Conservation (phyloP, 1,140 invertebrate genomes). For the Berghia stephanieae region DNA sequence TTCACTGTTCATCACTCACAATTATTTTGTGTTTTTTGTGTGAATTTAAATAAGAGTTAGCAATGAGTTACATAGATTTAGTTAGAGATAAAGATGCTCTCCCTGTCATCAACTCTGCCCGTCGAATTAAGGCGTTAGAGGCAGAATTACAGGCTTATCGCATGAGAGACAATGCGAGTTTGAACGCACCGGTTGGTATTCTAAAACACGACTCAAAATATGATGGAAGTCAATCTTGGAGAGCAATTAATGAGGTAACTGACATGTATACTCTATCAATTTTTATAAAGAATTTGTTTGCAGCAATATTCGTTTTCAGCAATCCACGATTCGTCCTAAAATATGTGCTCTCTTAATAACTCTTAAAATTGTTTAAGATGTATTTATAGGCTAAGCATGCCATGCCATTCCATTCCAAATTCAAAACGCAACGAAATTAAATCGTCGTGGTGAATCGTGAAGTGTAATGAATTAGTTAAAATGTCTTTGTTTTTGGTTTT, state of each 20-base stretch:
- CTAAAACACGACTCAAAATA: constrained; percentile 29
- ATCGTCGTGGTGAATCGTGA: too few relatives aligned
- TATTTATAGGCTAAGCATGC: too few relatives aligned
- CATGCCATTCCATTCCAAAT: too few relatives aligned
- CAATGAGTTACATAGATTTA: constrained; percentile 38
- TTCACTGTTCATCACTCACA: not conserved
- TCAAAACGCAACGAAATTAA: too few relatives aligned
- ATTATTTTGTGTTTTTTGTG: not conserved
- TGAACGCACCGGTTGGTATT: constrained; percentile 31
- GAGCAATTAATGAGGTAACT: not conserved
- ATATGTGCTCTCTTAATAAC: too few relatives aligned
- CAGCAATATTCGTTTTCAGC: too few relatives aligned
- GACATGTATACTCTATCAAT: not conserved
- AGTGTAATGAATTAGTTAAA: too few relatives aligned
- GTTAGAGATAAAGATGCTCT: constrained; percentile 9
- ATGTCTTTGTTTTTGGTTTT: too few relatives aligned
- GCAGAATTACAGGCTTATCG: constrained; percentile 35
- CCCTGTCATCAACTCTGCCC: constrained; percentile 30
- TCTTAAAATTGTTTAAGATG: too few relatives aligned
- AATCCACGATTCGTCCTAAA: too few relatives aligned
- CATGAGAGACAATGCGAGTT: constrained; percentile 1
- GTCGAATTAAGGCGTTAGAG: constrained; percentile 37
- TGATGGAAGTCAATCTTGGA: constrained; percentile 8
- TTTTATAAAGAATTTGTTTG: not conserved
- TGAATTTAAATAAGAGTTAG: not conserved